These are phyloP conservation scores for Salticus scenicus DNA, from an alignment of 2,888 invertebrate genomes.

Conservation along the genomic window DNA sequence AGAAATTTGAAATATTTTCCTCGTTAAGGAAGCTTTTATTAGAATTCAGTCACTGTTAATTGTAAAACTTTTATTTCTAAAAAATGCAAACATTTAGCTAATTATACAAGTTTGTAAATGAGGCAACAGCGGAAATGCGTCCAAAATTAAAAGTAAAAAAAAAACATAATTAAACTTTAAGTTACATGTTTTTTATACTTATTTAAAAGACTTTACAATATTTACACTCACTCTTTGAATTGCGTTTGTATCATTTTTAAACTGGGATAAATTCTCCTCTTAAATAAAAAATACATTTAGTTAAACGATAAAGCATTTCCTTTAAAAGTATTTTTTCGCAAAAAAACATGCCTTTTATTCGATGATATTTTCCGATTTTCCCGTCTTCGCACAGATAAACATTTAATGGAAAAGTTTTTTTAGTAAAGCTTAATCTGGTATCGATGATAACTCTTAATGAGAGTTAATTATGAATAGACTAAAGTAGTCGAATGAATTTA, in stretches of 20 bases:
- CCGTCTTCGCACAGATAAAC: no score
- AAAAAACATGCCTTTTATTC: no score
- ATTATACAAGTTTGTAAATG: constrained; percentile 13
- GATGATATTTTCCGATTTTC: no score
- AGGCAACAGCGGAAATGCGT: not conserved
- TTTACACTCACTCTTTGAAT: not conserved
- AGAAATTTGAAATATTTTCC: not conserved
- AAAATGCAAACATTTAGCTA: constrained; percentile 4
- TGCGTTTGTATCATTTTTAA: constrained; percentile 32
- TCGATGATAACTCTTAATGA: constrained; percentile 33
- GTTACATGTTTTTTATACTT: not conserved
- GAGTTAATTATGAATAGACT: constrained; percentile 30
- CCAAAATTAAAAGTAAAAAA: constrained; percentile 19
- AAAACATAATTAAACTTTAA: constrained; percentile 17
- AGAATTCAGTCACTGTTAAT: not conserved
- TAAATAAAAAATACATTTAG: no score
- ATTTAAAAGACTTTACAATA: not conserved
- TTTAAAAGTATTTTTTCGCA: no score
- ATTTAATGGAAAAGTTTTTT: no score
- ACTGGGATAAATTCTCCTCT: not conserved
- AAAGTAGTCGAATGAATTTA: constrained; percentile 23
- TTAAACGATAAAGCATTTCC: no score
- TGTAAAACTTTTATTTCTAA: not conserved
- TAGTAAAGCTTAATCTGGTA: not conserved
- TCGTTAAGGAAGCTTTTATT: not conserved